phyloP scores from a whole-genome alignment of 92 coral and sea anemone genomes.

The Porites cylindrica region DNA sequence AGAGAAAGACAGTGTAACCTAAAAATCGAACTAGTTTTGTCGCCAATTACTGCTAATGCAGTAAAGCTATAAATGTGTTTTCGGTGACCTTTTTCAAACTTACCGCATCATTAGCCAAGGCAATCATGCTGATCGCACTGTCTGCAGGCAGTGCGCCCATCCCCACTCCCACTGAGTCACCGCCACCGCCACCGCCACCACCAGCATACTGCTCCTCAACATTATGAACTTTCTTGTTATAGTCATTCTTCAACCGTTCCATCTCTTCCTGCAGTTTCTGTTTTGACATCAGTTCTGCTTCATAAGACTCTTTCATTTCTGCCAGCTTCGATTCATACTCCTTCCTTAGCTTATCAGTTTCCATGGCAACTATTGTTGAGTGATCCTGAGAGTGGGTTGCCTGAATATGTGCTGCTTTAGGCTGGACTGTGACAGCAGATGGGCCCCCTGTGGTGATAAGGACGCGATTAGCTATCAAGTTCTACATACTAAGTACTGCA shows the following conservation, averaged over 20 bases:
- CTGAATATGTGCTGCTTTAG: conserved; percentile 48
- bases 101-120: conserved; percentile 51
- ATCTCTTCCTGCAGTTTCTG: conserved; percentile 92
- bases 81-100: neutral
- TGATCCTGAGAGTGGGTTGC: conserved; percentile 72
- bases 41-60: no score
- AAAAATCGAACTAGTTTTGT: no score
- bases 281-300: conserved; percentile 94
- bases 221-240: conserved; percentile 81
- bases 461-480: no score
- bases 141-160: conserved; percentile 37
- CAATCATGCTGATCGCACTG: conserved; percentile 71
- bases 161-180: conserved; percentile 22
- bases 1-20: no score
- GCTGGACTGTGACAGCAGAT: conserved; percentile 38
- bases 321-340: conserved; percentile 88
- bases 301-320: conserved; percentile 89
- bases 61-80: no score
- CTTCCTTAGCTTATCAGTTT: conserved; percentile 80
- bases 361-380: conserved; percentile 72
- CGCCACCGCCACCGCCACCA: neutral
- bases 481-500: no score
- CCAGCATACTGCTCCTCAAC: conserved; percentile 87
- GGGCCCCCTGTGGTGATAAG: conserved; percentile 2
- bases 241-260: conserved; percentile 81